phyloP scores from a whole-genome alignment of 2,888 invertebrate genomes.

The Cryptophagus acutangulus region DNA sequence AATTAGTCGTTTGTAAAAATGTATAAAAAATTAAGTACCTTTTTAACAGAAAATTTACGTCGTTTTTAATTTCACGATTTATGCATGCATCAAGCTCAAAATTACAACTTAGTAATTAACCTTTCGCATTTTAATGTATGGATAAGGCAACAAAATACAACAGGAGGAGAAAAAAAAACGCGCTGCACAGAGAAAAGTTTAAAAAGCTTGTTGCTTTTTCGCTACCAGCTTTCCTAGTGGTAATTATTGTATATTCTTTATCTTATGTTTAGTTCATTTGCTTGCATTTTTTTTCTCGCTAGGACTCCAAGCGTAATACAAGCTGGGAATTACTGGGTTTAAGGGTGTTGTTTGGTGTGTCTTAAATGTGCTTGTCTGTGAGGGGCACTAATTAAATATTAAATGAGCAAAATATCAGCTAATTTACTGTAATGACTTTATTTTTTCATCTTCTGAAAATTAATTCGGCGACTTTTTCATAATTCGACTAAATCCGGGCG shows the following conservation, averaged over 20 bases:
- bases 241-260: conserved; percentile 46
- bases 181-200: conserved; percentile 18
- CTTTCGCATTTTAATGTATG: conserved; percentile 21
- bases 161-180: not conserved
- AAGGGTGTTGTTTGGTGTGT: conserved; percentile 6
- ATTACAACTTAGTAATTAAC: conserved; percentile 32
- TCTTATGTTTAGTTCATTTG: conserved; percentile 36
- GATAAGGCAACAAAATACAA: not conserved
- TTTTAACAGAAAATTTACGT: conserved; percentile 38
- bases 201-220: conserved; percentile 20
- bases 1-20: not conserved
- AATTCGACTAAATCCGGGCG: too few relatives aligned
- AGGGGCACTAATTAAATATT: conserved; percentile 26
- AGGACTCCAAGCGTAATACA: too few relatives aligned
- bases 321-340: conserved; percentile 14
- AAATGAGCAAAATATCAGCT: conserved; percentile 29
- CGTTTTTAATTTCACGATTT: conserved; percentile 41
- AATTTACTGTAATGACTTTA: conserved; percentile 22
- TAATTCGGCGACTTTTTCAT: too few relatives aligned
- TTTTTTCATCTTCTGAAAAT: too few relatives aligned
- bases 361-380: not conserved
- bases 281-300: conserved; percentile 27
- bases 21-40: not conserved
- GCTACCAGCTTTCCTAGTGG: conserved; percentile 18
- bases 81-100: conserved; percentile 27